Evolutionary conservation across 2,797 vertebrate species (phyloP).

Genomic region (Lagodon rhomboides): DNA sequence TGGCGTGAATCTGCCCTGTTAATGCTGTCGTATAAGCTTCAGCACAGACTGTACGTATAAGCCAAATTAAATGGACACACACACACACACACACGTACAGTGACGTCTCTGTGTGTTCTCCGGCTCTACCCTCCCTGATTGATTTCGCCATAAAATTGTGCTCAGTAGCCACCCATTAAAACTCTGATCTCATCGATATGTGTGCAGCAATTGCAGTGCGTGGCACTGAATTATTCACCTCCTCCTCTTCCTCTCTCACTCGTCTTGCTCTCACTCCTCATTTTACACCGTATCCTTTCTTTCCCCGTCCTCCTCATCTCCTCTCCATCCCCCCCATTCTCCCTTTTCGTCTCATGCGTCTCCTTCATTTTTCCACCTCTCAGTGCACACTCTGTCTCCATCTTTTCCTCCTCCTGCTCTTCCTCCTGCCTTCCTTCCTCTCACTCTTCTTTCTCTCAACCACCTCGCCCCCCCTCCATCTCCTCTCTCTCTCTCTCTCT

Average conservation of each 20-base stretch:
- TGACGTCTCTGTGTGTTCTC: constrained; percentile 71
- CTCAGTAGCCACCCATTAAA: constrained; percentile 91
- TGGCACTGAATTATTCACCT: constrained; percentile 82
- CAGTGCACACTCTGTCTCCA: constrained; percentile 41
- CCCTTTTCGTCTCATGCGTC: constrained; percentile 36
- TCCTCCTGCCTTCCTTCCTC: constrained; percentile 32
- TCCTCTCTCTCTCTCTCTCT: constrained; percentile 40
- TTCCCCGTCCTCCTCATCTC: constrained; percentile 60
- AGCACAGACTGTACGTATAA: constrained; percentile 3
- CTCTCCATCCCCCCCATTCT: constrained; percentile 36
- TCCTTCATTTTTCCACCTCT: constrained; percentile 42
- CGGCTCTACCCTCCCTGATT: constrained; percentile 82
- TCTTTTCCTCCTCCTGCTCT: constrained; percentile 22
- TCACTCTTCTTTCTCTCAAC: constrained; percentile 32
- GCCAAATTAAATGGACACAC: constrained; percentile 4
- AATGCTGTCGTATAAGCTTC: not conserved
- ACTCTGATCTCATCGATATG: constrained; percentile 89
- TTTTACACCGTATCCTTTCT: constrained; percentile 51
- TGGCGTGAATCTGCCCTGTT: constrained; percentile 1
- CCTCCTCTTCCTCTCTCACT: constrained; percentile 62
- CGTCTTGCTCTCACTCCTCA: constrained; percentile 60
- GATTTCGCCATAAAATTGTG: constrained; percentile 91
- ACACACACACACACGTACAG: constrained; percentile 46
- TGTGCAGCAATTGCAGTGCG: constrained; percentile 86
- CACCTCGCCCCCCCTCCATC: not conserved